Evolutionary conservation across 2,113 vertebrate species (phyloP).

Genomic region (Scolopax mira): DNA sequence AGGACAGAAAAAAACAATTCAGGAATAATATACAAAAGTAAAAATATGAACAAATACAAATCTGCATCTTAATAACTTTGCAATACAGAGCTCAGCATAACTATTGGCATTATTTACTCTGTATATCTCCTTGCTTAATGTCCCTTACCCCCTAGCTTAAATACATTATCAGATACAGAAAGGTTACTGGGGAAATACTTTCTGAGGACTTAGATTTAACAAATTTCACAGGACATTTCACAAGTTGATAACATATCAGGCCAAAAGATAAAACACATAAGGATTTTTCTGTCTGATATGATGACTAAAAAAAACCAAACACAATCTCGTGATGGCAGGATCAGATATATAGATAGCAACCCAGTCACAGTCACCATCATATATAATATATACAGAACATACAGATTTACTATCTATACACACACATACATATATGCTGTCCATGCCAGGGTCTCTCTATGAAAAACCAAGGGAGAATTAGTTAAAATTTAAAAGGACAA

Average conservation of each 20-base stretch:
- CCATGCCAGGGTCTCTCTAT: background rate
- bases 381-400: background rate
- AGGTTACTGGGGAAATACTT: background rate
- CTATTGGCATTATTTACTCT: background rate
- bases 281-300: background rate
- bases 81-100: background rate
- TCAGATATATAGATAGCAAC: background rate
- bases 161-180: background rate
- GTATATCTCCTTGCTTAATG: background rate
- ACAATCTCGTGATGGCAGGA: background rate
- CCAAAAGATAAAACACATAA: background rate
- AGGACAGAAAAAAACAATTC: background rate
- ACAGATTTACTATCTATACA: background rate
- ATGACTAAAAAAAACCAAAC: background rate
- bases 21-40: background rate
- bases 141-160: background rate
- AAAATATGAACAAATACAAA: slow-evolving; percentile 36
- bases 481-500: background rate
- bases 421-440: fast-evolving
- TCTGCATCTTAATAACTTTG: slow-evolving; percentile 54
- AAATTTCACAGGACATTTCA: background rate
- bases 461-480: background rate
- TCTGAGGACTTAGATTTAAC: background rate
- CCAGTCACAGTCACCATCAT: background rate
- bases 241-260: background rate